These are phyloP conservation scores for Ctenochaetus hawaiiensis DNA, from an alignment of 2,797 vertebrate genomes.

Conservation along the genomic window DNA sequence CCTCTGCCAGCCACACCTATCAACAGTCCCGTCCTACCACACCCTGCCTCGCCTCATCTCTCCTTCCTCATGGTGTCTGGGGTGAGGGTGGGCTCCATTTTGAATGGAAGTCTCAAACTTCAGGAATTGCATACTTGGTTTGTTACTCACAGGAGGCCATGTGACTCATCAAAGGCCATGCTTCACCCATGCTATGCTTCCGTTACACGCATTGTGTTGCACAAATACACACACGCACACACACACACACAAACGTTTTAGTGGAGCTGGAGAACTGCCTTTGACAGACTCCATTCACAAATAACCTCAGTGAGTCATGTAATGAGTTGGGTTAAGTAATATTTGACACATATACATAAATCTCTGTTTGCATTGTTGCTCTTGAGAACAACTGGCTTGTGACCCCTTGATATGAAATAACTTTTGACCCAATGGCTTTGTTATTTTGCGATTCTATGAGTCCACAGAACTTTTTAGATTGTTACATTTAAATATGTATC, in stretches of 20 bases:
- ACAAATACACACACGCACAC: constrained; percentile 27
- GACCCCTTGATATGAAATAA: background rate
- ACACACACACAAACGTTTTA: constrained; percentile 26
- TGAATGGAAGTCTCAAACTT: constrained; percentile 69
- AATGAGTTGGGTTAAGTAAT: constrained; percentile 43
- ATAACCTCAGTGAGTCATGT: constrained; percentile 73
- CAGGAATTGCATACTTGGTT: constrained; percentile 80
- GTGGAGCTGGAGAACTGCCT: constrained; percentile 33
- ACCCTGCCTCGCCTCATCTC: constrained; percentile 9
- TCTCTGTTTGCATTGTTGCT: constrained; percentile 2
- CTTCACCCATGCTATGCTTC: constrained; percentile 74
- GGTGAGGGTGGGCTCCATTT: constrained; percentile 55
- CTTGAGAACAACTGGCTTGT: background rate
- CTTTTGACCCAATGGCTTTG: background rate
- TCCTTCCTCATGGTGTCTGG: constrained; percentile 32
- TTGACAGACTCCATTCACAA: constrained; percentile 70
- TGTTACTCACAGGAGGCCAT: constrained; percentile 81
- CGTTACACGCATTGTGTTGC: constrained; percentile 44
- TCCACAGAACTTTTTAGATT: too few species aligned
- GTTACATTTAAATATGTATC: too few species aligned
- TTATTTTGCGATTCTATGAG: background rate
- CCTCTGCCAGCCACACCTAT: constrained; percentile 66
- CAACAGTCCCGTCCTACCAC: constrained; percentile 26
- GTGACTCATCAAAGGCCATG: constrained; percentile 82
- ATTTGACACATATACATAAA: constrained; percentile 52